Evolutionary conservation across 2,888 invertebrate species (phyloP), one percentile per base, ranked within the genome.

Genomic region (Drosophila limbata): DNA sequence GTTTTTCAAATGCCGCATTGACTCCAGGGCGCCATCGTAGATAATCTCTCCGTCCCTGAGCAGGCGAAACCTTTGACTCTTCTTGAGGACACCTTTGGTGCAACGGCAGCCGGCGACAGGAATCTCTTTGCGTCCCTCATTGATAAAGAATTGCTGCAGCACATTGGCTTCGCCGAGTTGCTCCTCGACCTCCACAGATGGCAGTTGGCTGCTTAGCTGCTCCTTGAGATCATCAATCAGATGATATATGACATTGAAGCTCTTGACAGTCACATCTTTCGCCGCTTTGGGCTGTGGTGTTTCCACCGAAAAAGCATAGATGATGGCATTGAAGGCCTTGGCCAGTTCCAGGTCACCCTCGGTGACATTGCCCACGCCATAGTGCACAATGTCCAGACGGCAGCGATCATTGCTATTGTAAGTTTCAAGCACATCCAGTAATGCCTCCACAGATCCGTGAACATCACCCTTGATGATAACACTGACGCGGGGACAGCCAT

Each of bases 371-470:
- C 99, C 99, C 2, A 99, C 97, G 0, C 97, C 98, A 91, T 96
- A 98, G 92, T 97, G 96, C 37, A 99, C 95, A 3, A 99, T 92
- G 84, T 97, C 96, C 13, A 99, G 93, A 48, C 94, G 94, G 84
- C 98, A 98, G 6, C 92, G 92, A 3, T 95, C 93, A 56, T 94
- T 93, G n/a, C 94, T 94, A 79, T 96, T 94, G 89, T 99, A 99
- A 0, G 97, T 96, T 77, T 96, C 96, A 60, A 99, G 91, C 10
- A 97, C 96, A 91, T 99, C 97, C 72, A 98, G 92, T 74, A 99
- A 96, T 0, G 99, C 99, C 92, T 99, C 99, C 45, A 99, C 95
- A 0, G 98, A 98, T 0, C 99, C 99, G 92, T 97, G 96, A 2
- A 99, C 99, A 93, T 99, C 99, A 21, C 97, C 97, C 94, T 96